Conservation (phyloP, 2,113 vertebrate genomes). For the Pyrgilauda ruficollis region DNA sequence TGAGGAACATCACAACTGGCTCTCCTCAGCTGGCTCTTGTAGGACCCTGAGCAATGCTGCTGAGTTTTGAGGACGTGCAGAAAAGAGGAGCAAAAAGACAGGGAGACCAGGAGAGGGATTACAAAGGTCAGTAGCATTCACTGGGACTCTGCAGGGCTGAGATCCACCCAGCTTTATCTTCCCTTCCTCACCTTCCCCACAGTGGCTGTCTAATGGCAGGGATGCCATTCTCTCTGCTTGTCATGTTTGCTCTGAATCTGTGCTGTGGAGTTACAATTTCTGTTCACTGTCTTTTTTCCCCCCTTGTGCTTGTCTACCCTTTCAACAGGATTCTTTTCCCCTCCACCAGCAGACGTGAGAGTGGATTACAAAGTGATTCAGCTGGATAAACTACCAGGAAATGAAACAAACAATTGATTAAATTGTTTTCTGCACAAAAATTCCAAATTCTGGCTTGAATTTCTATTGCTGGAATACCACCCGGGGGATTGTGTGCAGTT, state of each 20-base stretch:
- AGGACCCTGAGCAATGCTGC: background rate
- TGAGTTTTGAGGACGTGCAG: background rate
- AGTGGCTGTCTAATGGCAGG: background rate
- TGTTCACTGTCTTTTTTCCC: background rate
- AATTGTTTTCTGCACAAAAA: background rate
- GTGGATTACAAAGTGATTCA: background rate
- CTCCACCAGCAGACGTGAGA: rapidly evolving
- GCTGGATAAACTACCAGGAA: background rate
- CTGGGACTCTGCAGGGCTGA: background rate
- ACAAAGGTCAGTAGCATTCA: background rate
- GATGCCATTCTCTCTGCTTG: background rate
- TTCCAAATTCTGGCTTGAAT: background rate
- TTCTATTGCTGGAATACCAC: background rate
- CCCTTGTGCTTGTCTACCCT: background rate
- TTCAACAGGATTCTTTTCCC: background rate
- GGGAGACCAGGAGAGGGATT: background rate
- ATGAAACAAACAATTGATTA: background rate
- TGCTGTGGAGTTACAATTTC: background rate
- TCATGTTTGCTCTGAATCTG: background rate
- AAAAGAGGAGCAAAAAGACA: background rate
- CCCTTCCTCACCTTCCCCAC: background rate
- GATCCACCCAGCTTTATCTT: background rate
- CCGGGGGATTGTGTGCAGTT: background rate
- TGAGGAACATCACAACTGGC: background rate
- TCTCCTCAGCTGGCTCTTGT: background rate